A percentile compares a stretch with the other conserved stretches of the same genome.
phyloP scores from a whole-genome alignment of 2,113 vertebrate genomes.

The Lipotes vexillifer region DNA sequence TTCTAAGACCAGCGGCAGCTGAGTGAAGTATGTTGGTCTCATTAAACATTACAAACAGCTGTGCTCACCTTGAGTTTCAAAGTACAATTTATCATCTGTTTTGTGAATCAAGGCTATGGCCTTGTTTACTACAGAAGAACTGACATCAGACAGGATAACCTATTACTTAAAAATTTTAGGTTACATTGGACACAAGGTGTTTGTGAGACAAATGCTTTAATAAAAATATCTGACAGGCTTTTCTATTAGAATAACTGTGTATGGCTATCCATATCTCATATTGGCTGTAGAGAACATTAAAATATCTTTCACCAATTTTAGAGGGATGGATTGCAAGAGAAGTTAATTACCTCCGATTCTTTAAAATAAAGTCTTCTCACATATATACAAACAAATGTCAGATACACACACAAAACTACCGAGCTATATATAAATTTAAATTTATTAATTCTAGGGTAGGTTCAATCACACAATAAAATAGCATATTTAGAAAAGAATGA shows the following conservation, averaged over 20 bases:
- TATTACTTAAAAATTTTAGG: conserved; percentile 73
- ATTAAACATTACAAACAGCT: conserved; percentile 72
- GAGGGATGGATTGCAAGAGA: neutral
- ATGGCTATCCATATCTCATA: neutral
- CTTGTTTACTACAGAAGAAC: conserved; percentile 73
- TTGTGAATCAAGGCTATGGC: conserved; percentile 71
- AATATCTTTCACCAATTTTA: conserved; percentile 39
- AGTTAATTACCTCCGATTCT: neutral
- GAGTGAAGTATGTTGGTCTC: conserved; percentile 67
- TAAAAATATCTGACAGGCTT: conserved; percentile 66
- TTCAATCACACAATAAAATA: neutral
- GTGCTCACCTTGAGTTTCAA: conserved; percentile 71
- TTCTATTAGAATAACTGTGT: conserved; percentile 57
- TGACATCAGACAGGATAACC: conserved; percentile 67
- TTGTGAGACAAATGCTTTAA: neutral
- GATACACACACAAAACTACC: neutral
- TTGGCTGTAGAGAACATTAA: conserved; percentile 47
- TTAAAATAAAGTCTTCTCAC: neutral
- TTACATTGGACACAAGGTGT: conserved; percentile 39
- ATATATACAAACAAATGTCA: neutral
- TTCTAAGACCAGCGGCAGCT: conserved; percentile 51
- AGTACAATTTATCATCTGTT: conserved; percentile 74
- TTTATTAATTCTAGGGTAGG: neutral
- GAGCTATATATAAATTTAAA: neutral
- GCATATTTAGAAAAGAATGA: neutral